Conservation (phyloP, 2,888 invertebrate genomes). For the Thelaira solivaga region DNA sequence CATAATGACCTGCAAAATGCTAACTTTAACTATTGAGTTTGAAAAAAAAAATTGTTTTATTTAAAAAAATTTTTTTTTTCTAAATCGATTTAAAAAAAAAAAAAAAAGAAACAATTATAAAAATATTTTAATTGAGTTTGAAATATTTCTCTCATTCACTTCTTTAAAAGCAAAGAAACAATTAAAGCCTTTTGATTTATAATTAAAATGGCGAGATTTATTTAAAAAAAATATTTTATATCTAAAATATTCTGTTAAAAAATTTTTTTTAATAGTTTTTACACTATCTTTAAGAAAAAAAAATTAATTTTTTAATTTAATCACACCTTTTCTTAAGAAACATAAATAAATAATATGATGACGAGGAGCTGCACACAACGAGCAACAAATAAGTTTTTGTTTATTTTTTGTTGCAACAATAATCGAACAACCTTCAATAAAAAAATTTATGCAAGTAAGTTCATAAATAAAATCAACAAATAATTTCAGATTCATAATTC, state of each 20-base stretch:
- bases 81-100: no score
- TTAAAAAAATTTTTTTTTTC: no score
- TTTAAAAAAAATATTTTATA: no score
- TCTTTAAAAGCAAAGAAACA: neutral
- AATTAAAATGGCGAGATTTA: slow-evolving; percentile 25
- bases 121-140: no score
- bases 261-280: slow-evolving; percentile 11
- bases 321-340: slow-evolving; percentile 52
- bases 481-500: slow-evolving; percentile 28
- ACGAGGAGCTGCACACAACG: neutral
- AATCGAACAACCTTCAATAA: slow-evolving; percentile 48
- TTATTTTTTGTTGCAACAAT: no score
- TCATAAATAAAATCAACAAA: neutral
- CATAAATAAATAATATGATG: neutral
- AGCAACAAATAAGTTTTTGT: no score
- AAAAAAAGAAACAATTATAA: no score
- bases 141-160: no score
- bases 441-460: neutral
- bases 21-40: no score
- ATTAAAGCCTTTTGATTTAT: neutral
- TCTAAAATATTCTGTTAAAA: slow-evolving; percentile 13
- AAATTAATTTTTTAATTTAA: slow-evolving; percentile 36
- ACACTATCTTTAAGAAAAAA: neutral
- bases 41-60: no score
- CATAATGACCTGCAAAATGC: no score